Base-by-base conservation (phyloP, 2,888 invertebrate species). In the Lobophora halterata region DNA sequence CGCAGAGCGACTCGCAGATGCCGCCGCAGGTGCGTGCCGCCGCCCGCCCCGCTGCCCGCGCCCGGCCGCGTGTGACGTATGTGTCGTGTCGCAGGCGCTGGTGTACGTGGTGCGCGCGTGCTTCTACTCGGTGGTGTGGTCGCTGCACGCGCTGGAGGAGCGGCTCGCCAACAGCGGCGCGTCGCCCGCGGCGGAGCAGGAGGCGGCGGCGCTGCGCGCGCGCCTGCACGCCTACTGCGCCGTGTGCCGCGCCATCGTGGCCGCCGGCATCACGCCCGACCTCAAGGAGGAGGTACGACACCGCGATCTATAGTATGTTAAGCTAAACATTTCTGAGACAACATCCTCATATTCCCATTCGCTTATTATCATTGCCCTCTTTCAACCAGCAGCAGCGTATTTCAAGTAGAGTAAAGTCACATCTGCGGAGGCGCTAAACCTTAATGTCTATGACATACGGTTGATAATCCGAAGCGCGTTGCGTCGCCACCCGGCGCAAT, bases 101-200 rank as follows among this genome's bases (percentile, higher is more conserved):
- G 82, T 85, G 67, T 85, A 77, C 77, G 81, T 76, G 69, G 71
- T 86, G 57, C 93, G 94, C 52, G 93, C 96, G 16, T 95, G 97
- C 61, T 95, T 93, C 76, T 95, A 93, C 79, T 93, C 94, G 13
- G 88, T 98, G 47, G 89, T 96, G 63, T 99, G 98, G 97, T 95
- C 96, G 48, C 90, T 98, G 54, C 91, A 93, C 71, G 92, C 93
- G 59, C 79, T 97, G 31, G 95, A 97, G 80, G 93, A 93, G 61
- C 89, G 91, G 88, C 50, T 52, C 48, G 55, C 54, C 25, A 47
- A 90, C 29, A 53, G 37, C 8, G 42, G 71, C 93, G 5, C 2
- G 8, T 8, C 17, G 8, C 7, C 16, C 5, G 12, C 19, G 6
- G 4, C 19, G n/a, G 19, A 19, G 16, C 48, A 31, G 49, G 91